Base-by-base conservation (phyloP, 2,888 invertebrate species). In the Pandemis heparana region DNA sequence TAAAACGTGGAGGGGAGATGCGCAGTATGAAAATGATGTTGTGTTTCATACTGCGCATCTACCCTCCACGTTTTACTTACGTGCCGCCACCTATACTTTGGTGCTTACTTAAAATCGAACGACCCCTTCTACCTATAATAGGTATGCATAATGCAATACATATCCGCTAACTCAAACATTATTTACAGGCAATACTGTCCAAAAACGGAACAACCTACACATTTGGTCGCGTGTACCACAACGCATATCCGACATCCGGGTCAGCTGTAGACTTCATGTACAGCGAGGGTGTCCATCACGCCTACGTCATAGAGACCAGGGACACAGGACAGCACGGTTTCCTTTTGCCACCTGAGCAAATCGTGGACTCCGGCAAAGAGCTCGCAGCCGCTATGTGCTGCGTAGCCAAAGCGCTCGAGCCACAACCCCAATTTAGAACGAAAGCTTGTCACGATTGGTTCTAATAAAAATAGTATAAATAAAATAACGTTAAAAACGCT, bases 251-350 rank as follows among this genome's bases (percentile, higher is more conserved):
- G 5, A 81, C 83, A 0, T 75, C 81, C 0, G 87, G 87, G 0
- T 66, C 82, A 0, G 71, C 79, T 1, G 51, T 85, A 18, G 88
- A 88, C 74, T 88, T 85, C 85, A 74, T 76, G 2, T 85, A 87
- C 69, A 60, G 79, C 0, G 43, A 75, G 1, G 87, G 87, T 0
- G 70, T 85, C 0, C 51, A 71, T 4, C 78, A 81, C 39, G 67
- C 81, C 6, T 86, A 79, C 61, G 82, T 76, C 10, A 79, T 88
- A 4, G 84, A 87, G 71, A 76, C 80, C 0, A 77, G 82, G 1
- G 83, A 86, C 74, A 75, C 69, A 0, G 83, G 82, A 1, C 16
- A 62, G 5, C 68, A 81, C 14, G 88, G 86, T 0, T 87, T 86
- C 75, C 69, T 87, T 4, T 8, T 84, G n/a, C 82, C 85, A 1